Percentiles rank a stretch among this genome's conserved stretches.
Evolutionary conservation across 1,140 invertebrate species (phyloP).

Genomic region (Daktulosphaira vitifoliae): DNA sequence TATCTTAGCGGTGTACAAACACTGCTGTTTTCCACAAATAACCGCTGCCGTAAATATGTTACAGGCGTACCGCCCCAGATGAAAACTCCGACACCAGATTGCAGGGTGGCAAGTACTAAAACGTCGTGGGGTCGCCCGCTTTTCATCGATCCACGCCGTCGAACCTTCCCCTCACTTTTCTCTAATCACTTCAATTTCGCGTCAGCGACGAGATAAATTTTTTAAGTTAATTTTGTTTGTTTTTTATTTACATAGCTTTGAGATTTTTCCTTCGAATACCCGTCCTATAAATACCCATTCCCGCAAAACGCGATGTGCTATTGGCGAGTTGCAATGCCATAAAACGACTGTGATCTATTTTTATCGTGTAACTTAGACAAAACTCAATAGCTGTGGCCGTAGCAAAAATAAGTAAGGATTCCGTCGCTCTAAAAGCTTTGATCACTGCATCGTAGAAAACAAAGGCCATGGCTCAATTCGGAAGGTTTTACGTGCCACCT

Average conservation of each 20-base stretch:
- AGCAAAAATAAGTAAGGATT: background rate
- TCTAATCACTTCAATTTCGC: background rate
- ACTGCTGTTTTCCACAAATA: too few species aligned
- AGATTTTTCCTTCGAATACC: background rate
- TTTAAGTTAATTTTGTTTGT: too few species aligned
- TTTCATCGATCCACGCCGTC: conserved; percentile 25
- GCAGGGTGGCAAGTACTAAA: background rate
- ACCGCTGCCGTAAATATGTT: too few species aligned
- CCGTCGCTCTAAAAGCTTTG: background rate
- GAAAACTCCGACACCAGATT: conserved; percentile 8
- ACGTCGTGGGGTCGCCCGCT: conserved; percentile 14
- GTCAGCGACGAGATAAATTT: background rate
- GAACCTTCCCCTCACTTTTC: background rate
- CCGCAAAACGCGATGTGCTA: too few species aligned
- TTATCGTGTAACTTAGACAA: background rate
- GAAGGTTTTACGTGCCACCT: conserved; percentile 57
- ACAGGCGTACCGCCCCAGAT: background rate
- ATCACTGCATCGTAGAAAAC: background rate
- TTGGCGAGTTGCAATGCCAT: background rate
- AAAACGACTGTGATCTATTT: background rate
- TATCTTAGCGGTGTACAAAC: too few species aligned
- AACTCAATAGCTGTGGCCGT: background rate
- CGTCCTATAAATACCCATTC: too few species aligned
- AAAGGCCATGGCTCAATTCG: conserved; percentile 49
- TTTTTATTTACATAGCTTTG: too few species aligned